phyloP scores from a whole-genome alignment of 2,888 invertebrate species.

The Cantharis nigra region DNA sequence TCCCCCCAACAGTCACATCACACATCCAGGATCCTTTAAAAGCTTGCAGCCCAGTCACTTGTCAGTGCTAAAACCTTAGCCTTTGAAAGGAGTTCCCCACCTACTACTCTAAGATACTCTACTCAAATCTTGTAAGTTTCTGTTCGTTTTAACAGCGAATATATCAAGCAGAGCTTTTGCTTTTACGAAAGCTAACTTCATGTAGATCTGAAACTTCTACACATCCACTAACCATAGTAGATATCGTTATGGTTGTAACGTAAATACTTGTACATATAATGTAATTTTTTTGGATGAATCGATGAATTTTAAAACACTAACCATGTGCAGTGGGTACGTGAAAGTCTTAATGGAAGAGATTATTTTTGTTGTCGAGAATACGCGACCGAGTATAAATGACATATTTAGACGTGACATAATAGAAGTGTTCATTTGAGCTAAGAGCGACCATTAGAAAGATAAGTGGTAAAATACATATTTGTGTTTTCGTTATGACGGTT shows the following conservation, averaged over 20 bases:
- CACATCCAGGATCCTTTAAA: constrained; percentile 45
- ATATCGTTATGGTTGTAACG: constrained; percentile 36
- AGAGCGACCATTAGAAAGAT: constrained; percentile 30
- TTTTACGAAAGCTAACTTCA: constrained; percentile 41
- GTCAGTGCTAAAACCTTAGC: constrained; percentile 48
- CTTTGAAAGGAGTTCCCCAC: constrained; percentile 43
- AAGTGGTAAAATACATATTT: constrained; percentile 32
- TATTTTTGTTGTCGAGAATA: neutral
- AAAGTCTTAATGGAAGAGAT: neutral
- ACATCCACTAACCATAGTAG: constrained; percentile 37
- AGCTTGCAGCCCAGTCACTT: constrained; percentile 45
- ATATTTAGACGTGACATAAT: constrained; percentile 21
- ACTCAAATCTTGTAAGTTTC: constrained; percentile 49
- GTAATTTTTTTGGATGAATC: too few species aligned
- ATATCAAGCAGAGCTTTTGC: constrained; percentile 44
- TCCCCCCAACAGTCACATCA: constrained; percentile 42
- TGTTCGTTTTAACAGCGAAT: constrained; percentile 47
- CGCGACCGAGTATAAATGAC: constrained; percentile 10
- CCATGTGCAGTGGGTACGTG: neutral
- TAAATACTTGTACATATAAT: neutral
- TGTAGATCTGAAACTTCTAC: constrained; percentile 44
- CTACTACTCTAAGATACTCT: constrained; percentile 38
- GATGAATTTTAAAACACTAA: neutral
- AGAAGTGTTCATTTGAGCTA: constrained; percentile 21
- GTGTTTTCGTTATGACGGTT: constrained; percentile 33